phyloP scores from a whole-genome alignment of 2,888 invertebrate genomes.

The Trimorus sp. region DNA sequence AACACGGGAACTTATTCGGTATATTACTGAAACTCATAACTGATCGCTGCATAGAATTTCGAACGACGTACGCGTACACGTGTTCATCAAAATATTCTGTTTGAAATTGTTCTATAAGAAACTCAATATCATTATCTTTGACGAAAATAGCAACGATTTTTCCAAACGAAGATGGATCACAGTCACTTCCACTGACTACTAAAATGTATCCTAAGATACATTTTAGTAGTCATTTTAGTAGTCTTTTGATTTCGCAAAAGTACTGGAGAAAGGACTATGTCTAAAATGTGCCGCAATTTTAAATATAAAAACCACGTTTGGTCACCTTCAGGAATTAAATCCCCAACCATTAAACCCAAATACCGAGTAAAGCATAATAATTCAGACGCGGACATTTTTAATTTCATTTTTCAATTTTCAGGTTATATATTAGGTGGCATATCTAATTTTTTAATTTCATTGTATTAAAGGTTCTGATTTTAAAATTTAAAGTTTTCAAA shows the following conservation, averaged over 20 bases:
- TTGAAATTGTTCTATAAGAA: neutral
- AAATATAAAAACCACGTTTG: constrained; percentile 36
- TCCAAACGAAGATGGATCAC: neutral
- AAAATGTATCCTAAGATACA: no score
- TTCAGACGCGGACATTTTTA: constrained; percentile 37
- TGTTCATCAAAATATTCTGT: neutral
- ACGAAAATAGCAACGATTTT: neutral
- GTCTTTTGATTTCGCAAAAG: constrained; percentile 24
- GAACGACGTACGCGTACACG: neutral
- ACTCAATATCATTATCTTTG: neutral
- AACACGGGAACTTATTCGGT: neutral
- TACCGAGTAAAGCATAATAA: constrained; percentile 34
- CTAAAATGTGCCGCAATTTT: constrained; percentile 35
- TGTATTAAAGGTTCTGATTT: constrained; percentile 15
- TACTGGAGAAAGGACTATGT: constrained; percentile 13
- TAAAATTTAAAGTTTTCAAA: constrained; percentile 17
- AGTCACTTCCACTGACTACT: neutral
- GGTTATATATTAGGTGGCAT: neutral
- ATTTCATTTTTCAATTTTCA: constrained; percentile 4
- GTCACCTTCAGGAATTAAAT: constrained; percentile 19
- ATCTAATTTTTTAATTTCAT: neutral
- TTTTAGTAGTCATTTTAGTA: no score
- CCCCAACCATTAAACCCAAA: constrained; percentile 33
- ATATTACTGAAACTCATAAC: neutral
- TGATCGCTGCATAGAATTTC: neutral